Evolutionary conservation across 1,140 invertebrate genomes (phyloP).

Genomic region (Tetramorium simillimum): DNA sequence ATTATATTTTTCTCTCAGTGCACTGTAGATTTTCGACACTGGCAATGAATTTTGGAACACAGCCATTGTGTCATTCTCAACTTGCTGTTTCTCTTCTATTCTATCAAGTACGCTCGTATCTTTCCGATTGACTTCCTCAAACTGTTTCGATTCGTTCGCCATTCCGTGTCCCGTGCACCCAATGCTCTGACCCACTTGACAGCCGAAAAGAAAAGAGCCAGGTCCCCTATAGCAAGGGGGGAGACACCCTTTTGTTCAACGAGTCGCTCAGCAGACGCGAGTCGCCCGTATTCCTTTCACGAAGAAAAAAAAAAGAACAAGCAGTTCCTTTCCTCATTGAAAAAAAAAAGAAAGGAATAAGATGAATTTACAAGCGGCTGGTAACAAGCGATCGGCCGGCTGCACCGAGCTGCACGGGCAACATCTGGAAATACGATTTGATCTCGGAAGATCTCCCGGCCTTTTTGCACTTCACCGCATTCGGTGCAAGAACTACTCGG

Average conservation of each 20-base stretch:
- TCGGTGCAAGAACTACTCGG: background rate
- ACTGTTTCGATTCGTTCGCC: background rate
- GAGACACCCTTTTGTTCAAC: slow-evolving; percentile 66
- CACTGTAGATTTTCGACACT: too few species aligned
- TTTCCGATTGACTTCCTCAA: background rate
- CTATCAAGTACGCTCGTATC: background rate
- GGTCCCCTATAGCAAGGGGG: slow-evolving; percentile 43
- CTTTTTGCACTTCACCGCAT: background rate
- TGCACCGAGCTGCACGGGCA: slow-evolving; percentile 42
- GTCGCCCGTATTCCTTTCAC: slow-evolving; percentile 69
- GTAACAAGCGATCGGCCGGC: slow-evolving; percentile 60
- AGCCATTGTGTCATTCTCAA: too few species aligned
- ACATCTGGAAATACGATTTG: slow-evolving; percentile 56
- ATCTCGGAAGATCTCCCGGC: slow-evolving; percentile 23
- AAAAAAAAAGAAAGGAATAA: slow-evolving; percentile 40
- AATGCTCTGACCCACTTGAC: slow-evolving; percentile 54
- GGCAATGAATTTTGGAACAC: too few species aligned
- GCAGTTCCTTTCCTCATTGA: background rate
- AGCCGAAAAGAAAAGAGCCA: background rate
- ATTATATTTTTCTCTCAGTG: too few species aligned
- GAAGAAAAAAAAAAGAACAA: slow-evolving; percentile 33
- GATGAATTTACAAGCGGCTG: slow-evolving; percentile 59
- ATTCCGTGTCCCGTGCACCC: background rate
- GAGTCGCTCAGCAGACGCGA: slow-evolving; percentile 52
- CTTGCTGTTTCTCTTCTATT: background rate